Evolutionary conservation across 2,888 invertebrate species (phyloP).

Genomic region (Criorhina ranunculi): DNA sequence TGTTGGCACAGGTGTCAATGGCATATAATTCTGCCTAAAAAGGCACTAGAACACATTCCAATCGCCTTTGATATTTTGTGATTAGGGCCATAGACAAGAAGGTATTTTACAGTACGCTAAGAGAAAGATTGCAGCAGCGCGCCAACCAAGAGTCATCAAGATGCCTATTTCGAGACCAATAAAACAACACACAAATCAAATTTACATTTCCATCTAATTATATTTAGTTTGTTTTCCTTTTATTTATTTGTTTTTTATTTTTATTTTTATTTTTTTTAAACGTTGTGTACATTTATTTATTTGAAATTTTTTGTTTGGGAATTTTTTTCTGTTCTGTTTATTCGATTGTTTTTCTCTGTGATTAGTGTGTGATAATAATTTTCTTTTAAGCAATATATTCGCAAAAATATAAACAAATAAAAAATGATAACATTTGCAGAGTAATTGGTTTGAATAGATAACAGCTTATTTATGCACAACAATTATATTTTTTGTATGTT

Average conservation of each 20-base stretch:
- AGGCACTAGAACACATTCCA: no score
- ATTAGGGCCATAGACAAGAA: no score
- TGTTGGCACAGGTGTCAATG: no score
- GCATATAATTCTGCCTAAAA: no score
- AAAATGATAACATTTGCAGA: neutral
- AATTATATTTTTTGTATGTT: conserved; percentile 40
- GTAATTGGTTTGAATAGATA: conserved; percentile 22
- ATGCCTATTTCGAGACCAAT: no score
- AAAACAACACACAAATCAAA: neutral
- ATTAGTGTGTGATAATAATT: conserved; percentile 21
- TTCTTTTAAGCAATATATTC: conserved; percentile 15
- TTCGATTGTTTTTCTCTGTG: conserved; percentile 17
- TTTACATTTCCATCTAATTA: conserved; percentile 25
- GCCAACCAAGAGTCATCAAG: no score
- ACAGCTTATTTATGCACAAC: conserved; percentile 44
- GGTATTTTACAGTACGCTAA: no score
- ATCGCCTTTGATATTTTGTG: no score
- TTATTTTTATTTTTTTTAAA: conserved; percentile 21
- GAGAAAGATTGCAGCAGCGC: no score
- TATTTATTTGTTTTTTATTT: conserved; percentile 14
- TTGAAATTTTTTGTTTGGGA: neutral
- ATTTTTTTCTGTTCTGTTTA: conserved; percentile 7
- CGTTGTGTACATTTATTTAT: conserved; percentile 37
- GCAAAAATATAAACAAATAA: neutral
- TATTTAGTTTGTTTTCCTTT: neutral